phyloP scores from a whole-genome alignment of 2,888 invertebrate genomes.

The Halictus ligatus region DNA sequence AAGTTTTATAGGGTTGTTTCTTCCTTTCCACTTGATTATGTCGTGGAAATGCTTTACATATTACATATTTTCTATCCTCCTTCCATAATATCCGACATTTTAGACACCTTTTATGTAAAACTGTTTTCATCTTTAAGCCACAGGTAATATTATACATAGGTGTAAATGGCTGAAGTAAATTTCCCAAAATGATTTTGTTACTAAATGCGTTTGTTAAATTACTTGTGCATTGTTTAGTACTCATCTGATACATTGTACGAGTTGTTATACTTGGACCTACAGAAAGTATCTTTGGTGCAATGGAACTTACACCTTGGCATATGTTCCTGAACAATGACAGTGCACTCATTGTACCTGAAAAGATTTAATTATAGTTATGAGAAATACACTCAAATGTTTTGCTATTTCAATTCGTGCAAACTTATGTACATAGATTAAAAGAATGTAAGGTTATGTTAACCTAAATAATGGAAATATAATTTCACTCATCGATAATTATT shows the following conservation, averaged over 20 bases:
- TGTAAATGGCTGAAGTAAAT: constrained; percentile 72
- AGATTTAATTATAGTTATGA: constrained; percentile 19
- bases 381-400: neutral
- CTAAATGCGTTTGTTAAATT: neutral
- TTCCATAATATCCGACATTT: constrained; percentile 91
- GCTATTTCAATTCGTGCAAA: neutral
- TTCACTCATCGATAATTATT: neutral
- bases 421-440: neutral
- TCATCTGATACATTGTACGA: constrained; percentile 41
- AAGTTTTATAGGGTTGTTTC: constrained; percentile 89
- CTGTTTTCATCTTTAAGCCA: constrained; percentile 91
- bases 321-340: constrained; percentile 49
- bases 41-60: constrained; percentile 91
- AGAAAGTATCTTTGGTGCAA: constrained; percentile 32
- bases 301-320: constrained; percentile 41
- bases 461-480: neutral
- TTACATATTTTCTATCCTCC: constrained; percentile 89
- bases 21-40: constrained; percentile 93
- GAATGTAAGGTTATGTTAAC: constrained; percentile 15
- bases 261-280: neutral
- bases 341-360: constrained; percentile 58
- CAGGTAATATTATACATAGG: constrained; percentile 83
- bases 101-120: constrained; percentile 89
- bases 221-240: constrained; percentile 28
- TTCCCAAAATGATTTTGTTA: constrained; percentile 7